Base-by-base conservation (phyloP, 1,140 invertebrate genomes). In the Pachyrhynchus sulphureomaculatus region DNA sequence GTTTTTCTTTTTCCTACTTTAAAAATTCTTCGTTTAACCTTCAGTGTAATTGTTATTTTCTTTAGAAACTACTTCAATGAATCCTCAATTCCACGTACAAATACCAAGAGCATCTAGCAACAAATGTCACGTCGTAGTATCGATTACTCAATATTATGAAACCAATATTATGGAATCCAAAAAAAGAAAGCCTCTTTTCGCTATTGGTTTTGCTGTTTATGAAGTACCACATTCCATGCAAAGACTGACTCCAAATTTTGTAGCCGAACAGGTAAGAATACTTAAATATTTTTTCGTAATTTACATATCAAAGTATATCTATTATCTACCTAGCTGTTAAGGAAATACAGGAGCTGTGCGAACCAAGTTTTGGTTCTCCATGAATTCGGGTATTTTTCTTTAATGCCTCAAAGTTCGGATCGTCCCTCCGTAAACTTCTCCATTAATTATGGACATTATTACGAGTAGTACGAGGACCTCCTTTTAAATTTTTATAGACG, bases 71-170 rank as follows among this genome's bases (percentile, higher is more conserved):
- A 85, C 84, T 2, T 77, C 83, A 5, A 83, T 84, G 81, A 89
- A 89, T 78, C 87, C 87, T 4, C 87, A 88, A 73, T 89, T 89
- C 72, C 84, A 85, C 66, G 81, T 89, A 21, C 83, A 86, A 71
- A 87, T 88, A 52, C 85, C 85, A 4, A 75, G 83, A 45, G 80
- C 80, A 12, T 80, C 81, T 13, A 76, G 73, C 37, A 80, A 80
- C 64, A 88, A 87, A 77, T 87, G 86, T 69, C 87, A 88, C 76
- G 85, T 88, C 15, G 87, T 89, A 24, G 84, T 88, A 13, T 86
- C 86, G 6, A 82, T 89, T n/a, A 84, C 84, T n/a, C 87, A 88
- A 75, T 79, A 82, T 66, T 88, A 88, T 72, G 80, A 83, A 67
- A 81, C 81, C 3, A 76, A 76, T 55, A 72, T 77, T 20, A 65